Conservation (phyloP, 1,140 invertebrate genomes). For the Pectinophora gossypiella region DNA sequence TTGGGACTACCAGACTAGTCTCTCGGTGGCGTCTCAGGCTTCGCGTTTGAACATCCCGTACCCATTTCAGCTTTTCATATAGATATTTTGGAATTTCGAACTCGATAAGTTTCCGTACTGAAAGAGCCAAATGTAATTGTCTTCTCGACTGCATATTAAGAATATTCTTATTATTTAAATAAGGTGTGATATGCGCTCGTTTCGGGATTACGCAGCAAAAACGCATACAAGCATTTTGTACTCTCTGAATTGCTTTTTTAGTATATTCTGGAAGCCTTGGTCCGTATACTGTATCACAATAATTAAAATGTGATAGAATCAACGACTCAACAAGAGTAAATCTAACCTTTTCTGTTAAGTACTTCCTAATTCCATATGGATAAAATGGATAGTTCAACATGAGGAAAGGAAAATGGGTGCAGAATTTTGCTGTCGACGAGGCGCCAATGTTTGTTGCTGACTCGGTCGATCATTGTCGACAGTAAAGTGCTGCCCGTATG, state of each 20-base stretch:
- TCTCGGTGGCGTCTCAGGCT: neutral
- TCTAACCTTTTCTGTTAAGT: neutral
- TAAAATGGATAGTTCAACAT: too few species aligned
- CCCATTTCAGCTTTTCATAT: slow-evolving; percentile 6
- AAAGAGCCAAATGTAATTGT: neutral
- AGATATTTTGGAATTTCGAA: neutral
- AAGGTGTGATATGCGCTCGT: slow-evolving; percentile 5
- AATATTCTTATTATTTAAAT: neutral
- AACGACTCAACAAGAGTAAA: neutral
- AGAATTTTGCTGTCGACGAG: too few species aligned
- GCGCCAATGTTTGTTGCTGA: too few species aligned
- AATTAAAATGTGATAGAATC: slow-evolving; percentile 1
- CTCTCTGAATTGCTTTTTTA: slow-evolving; percentile 1
- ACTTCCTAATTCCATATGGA: slow-evolving; percentile 2
- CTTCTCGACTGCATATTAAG: slow-evolving; percentile 1
- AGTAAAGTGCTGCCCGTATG: too few species aligned
- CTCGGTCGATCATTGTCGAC: too few species aligned
- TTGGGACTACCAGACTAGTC: neutral
- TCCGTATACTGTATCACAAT: slow-evolving; percentile 1
- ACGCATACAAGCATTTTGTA: slow-evolving; percentile 8
- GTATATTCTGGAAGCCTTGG: neutral
- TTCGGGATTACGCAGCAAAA: slow-evolving; percentile 1
- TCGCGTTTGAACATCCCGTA: neutral
- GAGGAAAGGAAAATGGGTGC: too few species aligned
- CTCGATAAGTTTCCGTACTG: neutral